Evolutionary conservation across 92 coral and sea anemone species (phyloP), one percentile per base, ranked within the genome.

Genomic region (Phenganax subtilis): DNA sequence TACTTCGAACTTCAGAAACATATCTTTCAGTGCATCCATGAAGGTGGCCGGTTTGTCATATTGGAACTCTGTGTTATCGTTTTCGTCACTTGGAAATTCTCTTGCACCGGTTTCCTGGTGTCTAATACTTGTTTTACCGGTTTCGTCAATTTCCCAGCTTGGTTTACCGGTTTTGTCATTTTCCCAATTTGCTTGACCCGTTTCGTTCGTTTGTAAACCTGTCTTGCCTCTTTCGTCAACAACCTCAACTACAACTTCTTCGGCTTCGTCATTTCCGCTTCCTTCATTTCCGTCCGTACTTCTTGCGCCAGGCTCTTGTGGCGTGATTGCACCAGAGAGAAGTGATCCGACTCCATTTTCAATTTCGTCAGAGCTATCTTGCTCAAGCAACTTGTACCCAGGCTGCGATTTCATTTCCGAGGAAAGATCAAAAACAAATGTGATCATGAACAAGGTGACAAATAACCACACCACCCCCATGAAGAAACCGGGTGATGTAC

Each of bases 401-500:
- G 73, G 57, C 14, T 52, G 27, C 10, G 29, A 57, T 64, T 64
- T 47, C 62, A 63, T 64, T 30, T 79, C 83, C 0, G 83, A 79
- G 25, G 83, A 79, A 0, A 79, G 63, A 29, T 79, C 83, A 47
- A 53, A 65, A 27, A 79, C 83, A n/a, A 47, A 65, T 25, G 47
- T 60, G 14, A 79, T 29, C 83, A 79, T 79, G 25, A 79, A n/a
- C 1, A 65, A 0, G 10, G 83, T 79, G n/a, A 64, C 62, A 2
- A 79, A 10, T 8, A 79, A 20, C 83, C 83, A 79, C 8, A 79
- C 83, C 17, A 65, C 29, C 51, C 83, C 83, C 83, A 79, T 79
- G 30, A 79, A 79, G 61, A 79, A 79, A 12, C 83, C 83, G 51
- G 83, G 83, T 0, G 83, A 79, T 1, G 83, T 79, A n/a, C 83